Percentiles rank a stretch among this genome's conserved stretches.
These are phyloP conservation scores for Schizopygopsis pylzovi DNA, from an alignment of 2,797 vertebrate genomes.

Conservation along the genomic window DNA sequence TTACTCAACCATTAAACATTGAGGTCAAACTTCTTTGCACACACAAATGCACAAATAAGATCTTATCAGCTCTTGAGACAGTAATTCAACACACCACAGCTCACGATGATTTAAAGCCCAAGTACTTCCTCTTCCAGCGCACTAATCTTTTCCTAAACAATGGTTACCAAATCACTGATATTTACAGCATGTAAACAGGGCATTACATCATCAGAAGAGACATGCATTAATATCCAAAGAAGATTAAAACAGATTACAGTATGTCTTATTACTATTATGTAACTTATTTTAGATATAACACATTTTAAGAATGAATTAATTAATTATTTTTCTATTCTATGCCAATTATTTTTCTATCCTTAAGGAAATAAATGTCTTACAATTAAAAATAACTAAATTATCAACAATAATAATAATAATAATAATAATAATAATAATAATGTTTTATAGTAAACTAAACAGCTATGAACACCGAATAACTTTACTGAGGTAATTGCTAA, in stretches of 20 bases:
- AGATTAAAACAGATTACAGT: not conserved
- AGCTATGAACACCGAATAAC: too few species aligned
- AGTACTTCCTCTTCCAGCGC: not conserved
- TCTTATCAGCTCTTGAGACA: constrained; percentile 35
- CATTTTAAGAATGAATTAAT: not conserved
- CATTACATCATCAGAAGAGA: constrained; percentile 13
- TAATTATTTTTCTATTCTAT: too few species aligned
- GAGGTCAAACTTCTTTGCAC: constrained; percentile 16
- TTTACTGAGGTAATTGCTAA: too few species aligned
- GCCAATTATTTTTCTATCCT: too few species aligned
- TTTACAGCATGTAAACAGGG: constrained; percentile 18
- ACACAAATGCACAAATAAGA: constrained; percentile 27
- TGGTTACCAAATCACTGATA: constrained; percentile 18
- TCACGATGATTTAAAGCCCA: constrained; percentile 37
- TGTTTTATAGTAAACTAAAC: too few species aligned
- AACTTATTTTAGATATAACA: not conserved
- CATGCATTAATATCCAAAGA: not conserved
- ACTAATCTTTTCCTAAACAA: constrained; percentile 31
- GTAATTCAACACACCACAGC: constrained; percentile 42
- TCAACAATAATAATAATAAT: too few species aligned
- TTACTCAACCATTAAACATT: constrained; percentile 33
- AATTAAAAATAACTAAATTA: too few species aligned
- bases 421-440: too few species aligned
- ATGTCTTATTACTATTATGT: not conserved
- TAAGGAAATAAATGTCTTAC: too few species aligned